These are phyloP conservation scores for Antennarius maculatus DNA, from an alignment of 2,797 vertebrate genomes.

Conservation along the genomic window DNA sequence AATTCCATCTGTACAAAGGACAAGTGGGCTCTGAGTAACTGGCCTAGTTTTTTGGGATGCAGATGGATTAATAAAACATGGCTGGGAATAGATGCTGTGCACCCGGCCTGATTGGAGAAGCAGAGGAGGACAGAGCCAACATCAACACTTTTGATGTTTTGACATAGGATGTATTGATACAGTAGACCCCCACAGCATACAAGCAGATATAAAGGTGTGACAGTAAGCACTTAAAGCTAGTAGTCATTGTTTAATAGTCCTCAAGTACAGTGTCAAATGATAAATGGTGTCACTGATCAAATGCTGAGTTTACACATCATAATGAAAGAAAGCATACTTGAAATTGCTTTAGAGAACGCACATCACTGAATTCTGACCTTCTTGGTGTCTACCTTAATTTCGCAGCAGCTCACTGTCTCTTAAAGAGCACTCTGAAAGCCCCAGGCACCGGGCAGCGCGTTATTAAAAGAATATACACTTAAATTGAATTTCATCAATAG, in stretches of 20 bases:
- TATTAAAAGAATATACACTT: constrained; percentile 68
- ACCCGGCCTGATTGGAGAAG: constrained; percentile 47
- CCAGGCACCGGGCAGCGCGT: constrained; percentile 48
- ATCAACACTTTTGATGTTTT: constrained; percentile 27
- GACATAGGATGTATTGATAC: constrained; percentile 6
- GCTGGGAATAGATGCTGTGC: constrained; percentile 53
- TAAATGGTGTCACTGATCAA: constrained; percentile 19
- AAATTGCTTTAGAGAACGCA: constrained; percentile 45
- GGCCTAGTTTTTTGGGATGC: constrained; percentile 69
- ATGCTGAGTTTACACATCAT: constrained; percentile 8
- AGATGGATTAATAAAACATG: constrained; percentile 72
- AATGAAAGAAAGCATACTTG: constrained; percentile 28
- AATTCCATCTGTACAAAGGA: constrained; percentile 52
- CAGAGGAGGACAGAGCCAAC: constrained; percentile 46
- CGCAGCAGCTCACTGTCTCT: constrained; percentile 49
- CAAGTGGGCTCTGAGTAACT: constrained; percentile 57
- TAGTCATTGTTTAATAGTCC: constrained; percentile 4
- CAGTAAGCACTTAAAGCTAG: constrained; percentile 16
- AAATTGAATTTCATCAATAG: constrained; percentile 70
- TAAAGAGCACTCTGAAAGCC: constrained; percentile 65
- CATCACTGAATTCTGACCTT: constrained; percentile 59
- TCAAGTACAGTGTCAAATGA: constrained; percentile 20
- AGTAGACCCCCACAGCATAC: background rate
- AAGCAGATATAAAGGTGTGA: constrained; percentile 9
- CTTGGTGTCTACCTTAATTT: constrained; percentile 35